A percentile compares a stretch with the other conserved stretches of the same genome.
phyloP scores from a whole-genome alignment of 2,113 vertebrate species.

The Ceuthmochares aereus region DNA sequence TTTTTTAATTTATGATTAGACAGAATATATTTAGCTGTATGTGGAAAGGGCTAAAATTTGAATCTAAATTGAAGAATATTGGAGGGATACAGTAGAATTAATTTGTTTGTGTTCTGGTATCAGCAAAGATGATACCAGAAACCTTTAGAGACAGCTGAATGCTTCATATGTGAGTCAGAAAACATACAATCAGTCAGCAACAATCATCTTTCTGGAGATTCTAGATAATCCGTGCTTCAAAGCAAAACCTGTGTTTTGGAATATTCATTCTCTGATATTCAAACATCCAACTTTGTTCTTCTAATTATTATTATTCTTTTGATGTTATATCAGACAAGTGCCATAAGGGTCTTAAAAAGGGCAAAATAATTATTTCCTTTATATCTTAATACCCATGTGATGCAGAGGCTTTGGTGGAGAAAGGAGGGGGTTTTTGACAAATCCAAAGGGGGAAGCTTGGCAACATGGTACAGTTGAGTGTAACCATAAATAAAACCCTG shows the following conservation, averaged over 20 bases:
- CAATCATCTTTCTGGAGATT: conserved; percentile 60
- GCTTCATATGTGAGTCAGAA: background rate
- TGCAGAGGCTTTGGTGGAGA: conserved; percentile 27
- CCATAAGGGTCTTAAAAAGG: conserved; percentile 56
- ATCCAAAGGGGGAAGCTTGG: conserved; percentile 57
- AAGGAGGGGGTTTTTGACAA: conserved; percentile 38
- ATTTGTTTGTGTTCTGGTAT: conserved; percentile 27
- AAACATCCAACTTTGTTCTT: conserved; percentile 55
- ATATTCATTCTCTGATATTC: conserved; percentile 46
- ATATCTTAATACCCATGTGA: conserved; percentile 28
- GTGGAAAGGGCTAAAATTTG: background rate
- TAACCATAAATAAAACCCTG: conserved; percentile 70
- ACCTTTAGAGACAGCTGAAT: conserved; percentile 41
- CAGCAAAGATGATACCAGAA: background rate
- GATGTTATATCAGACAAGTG: conserved; percentile 56
- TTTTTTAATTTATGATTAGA: too few relatives aligned
- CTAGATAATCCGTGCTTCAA: conserved; percentile 48
- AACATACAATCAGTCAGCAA: background rate
- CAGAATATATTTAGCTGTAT: background rate
- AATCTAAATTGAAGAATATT: background rate
- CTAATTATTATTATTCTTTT: conserved; percentile 68
- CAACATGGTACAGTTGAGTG: conserved; percentile 63
- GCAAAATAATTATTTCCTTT: conserved; percentile 64
- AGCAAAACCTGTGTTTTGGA: conserved; percentile 52
- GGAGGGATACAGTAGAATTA: background rate